Percentiles rank a stretch among this genome's conserved stretches.
Conservation (phyloP, 1,140 invertebrate genomes). For the Ganaspis sp. region DNA sequence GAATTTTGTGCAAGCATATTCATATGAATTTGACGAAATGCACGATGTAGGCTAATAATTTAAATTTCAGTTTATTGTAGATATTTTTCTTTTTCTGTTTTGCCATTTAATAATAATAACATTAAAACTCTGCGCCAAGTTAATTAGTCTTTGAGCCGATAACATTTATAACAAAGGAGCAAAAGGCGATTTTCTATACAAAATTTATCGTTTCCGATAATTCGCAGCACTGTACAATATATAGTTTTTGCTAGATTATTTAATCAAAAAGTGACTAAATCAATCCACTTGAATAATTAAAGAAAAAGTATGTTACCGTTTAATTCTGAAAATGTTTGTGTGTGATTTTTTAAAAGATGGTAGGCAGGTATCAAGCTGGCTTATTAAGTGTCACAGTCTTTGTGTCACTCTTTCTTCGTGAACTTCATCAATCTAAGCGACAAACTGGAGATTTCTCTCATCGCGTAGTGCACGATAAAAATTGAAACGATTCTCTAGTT, state of each 20-base stretch:
- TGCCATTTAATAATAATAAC: neutral
- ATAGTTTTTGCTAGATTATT: neutral
- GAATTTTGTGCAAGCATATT: conserved; percentile 50
- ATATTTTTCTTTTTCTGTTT: neutral
- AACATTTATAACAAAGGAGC: neutral
- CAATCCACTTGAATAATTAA: conserved; percentile 2
- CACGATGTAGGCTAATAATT: conserved; percentile 50
- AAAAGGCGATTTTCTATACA: neutral
- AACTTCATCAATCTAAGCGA: conserved; percentile 9
- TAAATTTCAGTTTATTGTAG: neutral
- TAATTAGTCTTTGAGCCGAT: neutral
- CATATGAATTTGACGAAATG: conserved; percentile 63
- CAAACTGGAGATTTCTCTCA: conserved; percentile 2
- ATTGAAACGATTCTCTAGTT: conserved; percentile 1
- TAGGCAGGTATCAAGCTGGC: conserved; percentile 76
- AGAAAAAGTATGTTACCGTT: neutral
- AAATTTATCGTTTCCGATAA: conserved; percentile 14
- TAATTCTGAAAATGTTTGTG: neutral
- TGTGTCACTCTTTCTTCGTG: conserved; percentile 23
- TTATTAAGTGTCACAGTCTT: conserved; percentile 51
- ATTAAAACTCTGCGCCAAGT: neutral
- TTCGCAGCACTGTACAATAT: conserved; percentile 7
- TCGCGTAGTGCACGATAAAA: conserved; percentile 15
- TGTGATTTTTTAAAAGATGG: conserved; percentile 46
- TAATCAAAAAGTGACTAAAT: neutral